Conservation (phyloP, 2,113 vertebrate genomes). For the Odocoileus virginianus region DNA sequence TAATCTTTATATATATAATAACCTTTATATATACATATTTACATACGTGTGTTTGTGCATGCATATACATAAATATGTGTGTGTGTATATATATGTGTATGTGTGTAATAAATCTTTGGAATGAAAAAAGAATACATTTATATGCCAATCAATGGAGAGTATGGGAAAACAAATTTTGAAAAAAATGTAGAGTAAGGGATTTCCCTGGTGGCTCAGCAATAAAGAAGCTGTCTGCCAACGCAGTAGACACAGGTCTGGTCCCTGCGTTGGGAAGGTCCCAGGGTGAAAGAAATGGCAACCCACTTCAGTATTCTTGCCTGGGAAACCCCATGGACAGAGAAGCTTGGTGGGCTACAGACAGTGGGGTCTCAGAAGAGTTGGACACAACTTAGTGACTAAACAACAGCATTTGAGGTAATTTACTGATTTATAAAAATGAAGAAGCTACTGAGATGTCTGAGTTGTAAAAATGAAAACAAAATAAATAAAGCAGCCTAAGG, state of each 20-base stretch:
- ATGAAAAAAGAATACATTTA: background rate
- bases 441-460: background rate
- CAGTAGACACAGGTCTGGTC: background rate
- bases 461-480: background rate
- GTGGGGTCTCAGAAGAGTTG: background rate
- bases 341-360: background rate
- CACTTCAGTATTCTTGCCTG: background rate
- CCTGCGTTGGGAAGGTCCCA: background rate
- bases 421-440: background rate
- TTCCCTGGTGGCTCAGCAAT: background rate
- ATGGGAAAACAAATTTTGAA: background rate
- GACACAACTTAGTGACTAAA: background rate
- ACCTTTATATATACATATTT: background rate
- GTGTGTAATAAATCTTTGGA: background rate
- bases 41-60: background rate
- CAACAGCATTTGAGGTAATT: background rate
- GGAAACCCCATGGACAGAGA: background rate
- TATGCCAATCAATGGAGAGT: background rate
- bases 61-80: background rate
- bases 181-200: background rate
- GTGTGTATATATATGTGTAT: background rate
- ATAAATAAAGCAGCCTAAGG: background rate
- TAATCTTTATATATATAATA: background rate
- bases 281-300: background rate
- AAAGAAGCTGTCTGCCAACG: background rate